These are phyloP conservation scores for Tachyglossus aculeatus DNA, from an alignment of 2,797 vertebrate genomes.

Conservation along the genomic window DNA sequence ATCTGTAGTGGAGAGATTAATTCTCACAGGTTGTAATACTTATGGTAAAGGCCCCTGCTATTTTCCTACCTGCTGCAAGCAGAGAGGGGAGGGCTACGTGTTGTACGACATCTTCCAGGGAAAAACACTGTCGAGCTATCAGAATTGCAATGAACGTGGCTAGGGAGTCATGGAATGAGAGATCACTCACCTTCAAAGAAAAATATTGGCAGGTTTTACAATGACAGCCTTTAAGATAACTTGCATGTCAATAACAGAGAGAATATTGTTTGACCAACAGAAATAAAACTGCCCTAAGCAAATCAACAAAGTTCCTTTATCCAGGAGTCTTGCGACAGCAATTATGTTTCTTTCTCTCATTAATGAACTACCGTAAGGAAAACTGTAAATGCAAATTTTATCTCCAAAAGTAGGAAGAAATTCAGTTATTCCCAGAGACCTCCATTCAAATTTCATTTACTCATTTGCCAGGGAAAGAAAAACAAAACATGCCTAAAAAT, in stretches of 20 bases:
- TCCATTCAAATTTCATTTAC: no score
- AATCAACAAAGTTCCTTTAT: background rate
- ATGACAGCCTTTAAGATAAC: conserved; percentile 1
- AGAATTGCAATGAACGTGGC: conserved; percentile 77
- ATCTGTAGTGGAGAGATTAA: no score
- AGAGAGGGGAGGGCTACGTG: conserved; percentile 77
- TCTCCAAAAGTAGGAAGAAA: no score
- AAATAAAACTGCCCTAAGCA: background rate
- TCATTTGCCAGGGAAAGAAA: no score
- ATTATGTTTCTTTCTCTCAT: no score
- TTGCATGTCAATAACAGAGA: conserved; percentile 30
- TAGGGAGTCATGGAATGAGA: conserved; percentile 78
- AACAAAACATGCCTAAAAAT: no score
- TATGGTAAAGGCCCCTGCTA: accelerated
- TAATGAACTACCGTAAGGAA: no score
- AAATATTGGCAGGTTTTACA: conserved; percentile 57
- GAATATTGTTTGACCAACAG: conserved; percentile 1
- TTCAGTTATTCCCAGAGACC: no score
- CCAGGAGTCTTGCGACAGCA: no score
- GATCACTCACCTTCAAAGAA: conserved; percentile 75
- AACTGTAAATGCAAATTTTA: no score
- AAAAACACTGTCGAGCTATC: conserved; percentile 77
- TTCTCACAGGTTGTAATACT: background rate
- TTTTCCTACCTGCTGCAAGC: conserved; percentile 73
- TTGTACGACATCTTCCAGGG: conserved; percentile 77